A percentile compares a stretch with the other conserved stretches of the same genome.
These are phyloP conservation scores for Vesta saturnalis DNA, from an alignment of 2,888 invertebrate genomes.

Conservation along the genomic window DNA sequence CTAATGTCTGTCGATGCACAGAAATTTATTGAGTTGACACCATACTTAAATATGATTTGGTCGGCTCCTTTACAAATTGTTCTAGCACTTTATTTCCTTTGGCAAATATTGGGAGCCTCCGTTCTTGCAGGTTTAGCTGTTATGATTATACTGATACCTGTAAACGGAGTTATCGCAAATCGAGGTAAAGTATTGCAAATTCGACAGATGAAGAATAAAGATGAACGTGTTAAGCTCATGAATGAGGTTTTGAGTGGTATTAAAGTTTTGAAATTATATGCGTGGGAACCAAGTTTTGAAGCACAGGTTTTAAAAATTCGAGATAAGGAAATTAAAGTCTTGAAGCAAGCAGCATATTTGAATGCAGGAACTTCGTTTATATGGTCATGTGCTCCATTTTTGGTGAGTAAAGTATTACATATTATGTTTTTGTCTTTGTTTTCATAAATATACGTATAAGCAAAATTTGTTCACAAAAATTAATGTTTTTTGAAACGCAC, in stretches of 20 bases:
- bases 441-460: too few species aligned
- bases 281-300: slow-evolving; percentile 95
- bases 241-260: slow-evolving; percentile 93
- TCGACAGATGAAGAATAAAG: slow-evolving; percentile 93
- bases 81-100: slow-evolving; percentile 85
- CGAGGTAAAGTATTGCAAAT: slow-evolving; percentile 83
- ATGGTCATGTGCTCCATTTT: slow-evolving; percentile 95
- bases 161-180: slow-evolving; percentile 87
- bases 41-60: slow-evolving; percentile 91
- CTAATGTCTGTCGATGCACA: slow-evolving; percentile 94
- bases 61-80: slow-evolving; percentile 90
- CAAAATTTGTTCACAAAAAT: too few species aligned
- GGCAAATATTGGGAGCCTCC: slow-evolving; percentile 85
- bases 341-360: slow-evolving; percentile 88
- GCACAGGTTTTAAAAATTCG: slow-evolving; percentile 88
- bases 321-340: slow-evolving; percentile 87
- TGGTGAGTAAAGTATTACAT: slow-evolving; percentile 71
- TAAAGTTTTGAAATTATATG: slow-evolving; percentile 93
- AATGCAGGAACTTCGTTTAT: slow-evolving; percentile 92
- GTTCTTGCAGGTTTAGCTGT: slow-evolving; percentile 92
- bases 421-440: too few species aligned
- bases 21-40: slow-evolving; percentile 84
- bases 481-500: too few species aligned
- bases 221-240: slow-evolving; percentile 92
- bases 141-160: slow-evolving; percentile 91